Evolutionary conservation across 2,797 vertebrate genomes (phyloP).

Genomic region (Enteromius viviparus): DNA sequence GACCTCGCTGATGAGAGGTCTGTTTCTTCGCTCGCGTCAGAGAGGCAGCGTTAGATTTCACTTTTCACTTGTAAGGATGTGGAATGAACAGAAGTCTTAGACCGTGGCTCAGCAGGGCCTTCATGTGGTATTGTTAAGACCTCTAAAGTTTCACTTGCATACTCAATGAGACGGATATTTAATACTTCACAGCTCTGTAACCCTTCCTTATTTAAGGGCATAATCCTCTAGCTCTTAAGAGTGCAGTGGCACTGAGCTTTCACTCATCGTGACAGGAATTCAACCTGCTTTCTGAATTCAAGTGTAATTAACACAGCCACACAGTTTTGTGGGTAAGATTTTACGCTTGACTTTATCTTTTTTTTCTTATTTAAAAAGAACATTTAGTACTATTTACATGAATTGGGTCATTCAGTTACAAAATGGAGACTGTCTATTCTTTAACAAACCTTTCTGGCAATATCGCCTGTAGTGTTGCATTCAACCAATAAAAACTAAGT

Average conservation of each 20-base stretch:
- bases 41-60: constrained; percentile 23
- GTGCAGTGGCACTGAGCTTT: constrained; percentile 13
- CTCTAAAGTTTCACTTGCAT: constrained; percentile 42
- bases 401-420: neutral
- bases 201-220: constrained; percentile 32
- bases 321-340: neutral
- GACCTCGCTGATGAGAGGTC: constrained; percentile 8
- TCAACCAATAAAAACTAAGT: neutral
- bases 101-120: constrained; percentile 12
- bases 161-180: constrained; percentile 31
- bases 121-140: constrained; percentile 43
- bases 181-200: constrained; percentile 41
- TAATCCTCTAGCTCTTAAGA: constrained; percentile 14
- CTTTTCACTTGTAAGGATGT: constrained; percentile 24
- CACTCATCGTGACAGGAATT: constrained; percentile 39
- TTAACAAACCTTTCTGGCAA: neutral
- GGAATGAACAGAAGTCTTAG: constrained; percentile 33
- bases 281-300: constrained; percentile 38
- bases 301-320: constrained; percentile 30
- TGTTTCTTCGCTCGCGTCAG: constrained; percentile 13
- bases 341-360: neutral
- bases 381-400: neutral
- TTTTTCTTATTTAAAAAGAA: constrained; percentile 4
- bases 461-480: neutral
- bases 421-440: neutral